Evolutionary conservation across 2,113 vertebrate genomes (phyloP), one percentile per base, ranked within the genome.

Genomic region (Capreolus pygargus): DNA sequence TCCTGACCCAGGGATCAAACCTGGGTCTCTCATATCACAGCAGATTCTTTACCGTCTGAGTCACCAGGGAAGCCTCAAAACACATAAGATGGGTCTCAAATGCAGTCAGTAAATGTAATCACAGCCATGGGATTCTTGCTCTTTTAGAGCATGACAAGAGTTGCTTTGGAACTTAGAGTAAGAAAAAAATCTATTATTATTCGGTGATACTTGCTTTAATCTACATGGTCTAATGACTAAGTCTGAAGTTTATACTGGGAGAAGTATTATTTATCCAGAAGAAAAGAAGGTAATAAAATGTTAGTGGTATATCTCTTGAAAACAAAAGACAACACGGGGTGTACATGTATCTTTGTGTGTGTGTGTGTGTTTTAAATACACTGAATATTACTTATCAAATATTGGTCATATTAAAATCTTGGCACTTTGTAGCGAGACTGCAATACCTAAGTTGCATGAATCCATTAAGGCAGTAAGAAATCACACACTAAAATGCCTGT

Each of bases 91-190:
- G 74, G 36, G 9, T 96, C 64, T 97, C 91, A 91, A 96, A 84
- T 81, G 39, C 30, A 97, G 91, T 89, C 92, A 96, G 76, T 94
- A 95, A 96, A 94, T 86, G 82, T 86, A 97, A 98, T 93, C 86
- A 86, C 3, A 95, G 74, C 12, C 10, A 54, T 81, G 78, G 60
- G 94, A 92, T 96, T 97, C 89, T 97, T 89, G 60, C n/a, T 95
- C 28, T 79, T 96, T 54, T 94, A 90, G 50, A 96, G 36, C 76
- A 96, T 87, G 95, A 94, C 76, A 94, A 98, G 47, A 88, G 88
- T 97, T 98, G 97, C 21, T 88, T 91, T 98, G 96, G 98, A 97
- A 98, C 95, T 98, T 97, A 95, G 91, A 89, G 84, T 57, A 98
- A 95, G 67, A 82, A 52, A 91, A 94, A 94, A 25, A 55, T 79